A percentile compares a stretch with the other conserved stretches of the same genome.
Conservation (phyloP, 2,113 vertebrate genomes). For the Dascyllus trimaculatus region DNA sequence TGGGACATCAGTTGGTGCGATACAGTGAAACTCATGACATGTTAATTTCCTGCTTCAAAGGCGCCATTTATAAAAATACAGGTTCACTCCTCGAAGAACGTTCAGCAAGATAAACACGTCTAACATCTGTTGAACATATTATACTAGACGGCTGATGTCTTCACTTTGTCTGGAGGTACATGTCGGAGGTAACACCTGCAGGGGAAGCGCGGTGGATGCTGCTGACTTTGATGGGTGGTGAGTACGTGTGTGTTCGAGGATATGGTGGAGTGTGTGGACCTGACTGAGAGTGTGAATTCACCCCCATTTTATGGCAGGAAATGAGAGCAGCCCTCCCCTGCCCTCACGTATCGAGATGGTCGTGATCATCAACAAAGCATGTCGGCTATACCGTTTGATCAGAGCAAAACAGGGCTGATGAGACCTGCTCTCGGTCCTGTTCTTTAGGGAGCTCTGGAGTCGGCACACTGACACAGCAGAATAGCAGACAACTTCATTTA, state of each 20-base stretch:
- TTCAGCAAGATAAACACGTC: neutral
- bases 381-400: neutral
- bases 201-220: neutral
- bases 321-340: neutral
- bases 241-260: neutral
- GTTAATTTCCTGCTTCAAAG: slow-evolving; percentile 39
- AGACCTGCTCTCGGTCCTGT: neutral
- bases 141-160: too few relatives aligned
- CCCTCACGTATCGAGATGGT: neutral
- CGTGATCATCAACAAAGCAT: slow-evolving; percentile 14
- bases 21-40: slow-evolving; percentile 1
- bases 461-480: slow-evolving; percentile 44
- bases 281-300: neutral
- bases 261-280: too few relatives aligned
- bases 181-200: too few relatives aligned
- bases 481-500: slow-evolving; percentile 29
- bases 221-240: neutral
- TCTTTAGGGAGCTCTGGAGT: slow-evolving; percentile 9
- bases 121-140: neutral
- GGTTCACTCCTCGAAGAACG: neutral
- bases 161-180: neutral
- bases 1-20: neutral
- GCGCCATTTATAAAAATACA: neutral
- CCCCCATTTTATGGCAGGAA: neutral
- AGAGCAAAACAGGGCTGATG: slow-evolving; percentile 2